Percentiles rank a stretch among this genome's conserved stretches.
Conservation (phyloP, 92 coral and sea anemone species). For the Chrysogorgia sp. region DNA sequence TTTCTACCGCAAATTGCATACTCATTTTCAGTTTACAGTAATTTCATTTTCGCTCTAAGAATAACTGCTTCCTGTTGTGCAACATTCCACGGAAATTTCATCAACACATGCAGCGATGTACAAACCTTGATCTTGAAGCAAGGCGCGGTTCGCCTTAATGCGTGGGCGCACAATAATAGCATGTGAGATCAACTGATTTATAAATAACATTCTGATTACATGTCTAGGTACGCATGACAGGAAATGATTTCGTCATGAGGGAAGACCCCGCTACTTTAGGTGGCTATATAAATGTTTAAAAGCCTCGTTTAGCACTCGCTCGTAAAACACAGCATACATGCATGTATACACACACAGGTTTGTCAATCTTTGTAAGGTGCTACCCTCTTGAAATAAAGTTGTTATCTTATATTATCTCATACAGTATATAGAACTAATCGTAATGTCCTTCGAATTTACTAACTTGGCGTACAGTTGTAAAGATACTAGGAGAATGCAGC, state of each 20-base stretch:
- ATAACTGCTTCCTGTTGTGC: not conserved
- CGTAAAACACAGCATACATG: not conserved
- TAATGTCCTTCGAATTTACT: no score
- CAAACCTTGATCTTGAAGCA: no score
- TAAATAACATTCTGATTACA: not conserved
- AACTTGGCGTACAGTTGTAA: no score
- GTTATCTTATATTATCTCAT: no score
- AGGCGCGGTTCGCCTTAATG: not conserved
- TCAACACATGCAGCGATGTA: no score
- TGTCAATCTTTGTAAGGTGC: no score
- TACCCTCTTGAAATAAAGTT: no score
- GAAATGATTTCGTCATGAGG: no score
- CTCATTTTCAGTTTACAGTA: not conserved
- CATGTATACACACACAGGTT: no score
- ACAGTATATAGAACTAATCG: no score
- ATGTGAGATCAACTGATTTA: not conserved
- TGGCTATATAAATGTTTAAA: not conserved
- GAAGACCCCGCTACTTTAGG: not conserved
- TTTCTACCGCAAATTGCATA: not conserved
- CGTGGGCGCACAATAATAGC: not conserved
- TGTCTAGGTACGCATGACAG: not conserved
- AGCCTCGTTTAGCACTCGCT: not conserved
- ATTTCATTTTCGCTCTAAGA: not conserved
- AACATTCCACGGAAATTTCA: not conserved
- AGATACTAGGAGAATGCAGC: no score